Percentiles rank a stretch among this genome's conserved stretches.
These are phyloP conservation scores for Xiphophorus hellerii DNA, from an alignment of 2,113 vertebrate genomes.

Conservation along the genomic window DNA sequence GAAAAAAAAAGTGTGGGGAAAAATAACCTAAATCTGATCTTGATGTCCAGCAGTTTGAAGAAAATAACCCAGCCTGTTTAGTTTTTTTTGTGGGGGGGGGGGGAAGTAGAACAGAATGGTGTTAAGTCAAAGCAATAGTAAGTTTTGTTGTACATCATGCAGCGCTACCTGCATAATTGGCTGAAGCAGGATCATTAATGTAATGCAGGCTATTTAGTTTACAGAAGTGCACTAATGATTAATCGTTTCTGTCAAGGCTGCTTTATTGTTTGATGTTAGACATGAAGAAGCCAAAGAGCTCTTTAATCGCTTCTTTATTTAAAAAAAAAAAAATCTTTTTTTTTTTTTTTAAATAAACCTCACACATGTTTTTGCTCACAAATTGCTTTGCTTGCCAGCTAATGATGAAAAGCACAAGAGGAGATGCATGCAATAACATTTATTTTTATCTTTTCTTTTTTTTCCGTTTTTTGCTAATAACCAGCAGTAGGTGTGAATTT, in stretches of 20 bases:
- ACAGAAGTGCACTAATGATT: slow-evolving; percentile 33
- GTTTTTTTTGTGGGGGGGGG: slow-evolving; percentile 9
- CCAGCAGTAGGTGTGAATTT: slow-evolving; percentile 42
- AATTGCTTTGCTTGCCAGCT: slow-evolving; percentile 30
- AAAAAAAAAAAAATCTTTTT: slow-evolving; percentile 29
- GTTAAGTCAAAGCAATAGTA: slow-evolving; percentile 28
- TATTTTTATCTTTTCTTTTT: slow-evolving; percentile 39
- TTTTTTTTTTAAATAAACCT: slow-evolving; percentile 32
- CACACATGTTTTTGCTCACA: slow-evolving; percentile 24
- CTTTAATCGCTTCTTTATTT: slow-evolving; percentile 43
- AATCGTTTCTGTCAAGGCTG: slow-evolving; percentile 42
- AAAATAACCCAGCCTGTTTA: slow-evolving; percentile 2
- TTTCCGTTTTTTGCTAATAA: slow-evolving; percentile 5
- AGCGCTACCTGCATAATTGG: slow-evolving; percentile 41
- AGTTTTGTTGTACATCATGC: slow-evolving; percentile 7
- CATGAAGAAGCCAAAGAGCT: slow-evolving; percentile 34
- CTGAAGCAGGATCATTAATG: slow-evolving; percentile 41
- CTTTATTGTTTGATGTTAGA: slow-evolving; percentile 36
- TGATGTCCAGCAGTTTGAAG: background rate
- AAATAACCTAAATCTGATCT: no score
- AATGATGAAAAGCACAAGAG: slow-evolving; percentile 54
- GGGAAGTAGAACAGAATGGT: background rate
- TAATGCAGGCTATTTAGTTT: slow-evolving; percentile 22
- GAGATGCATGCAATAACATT: slow-evolving; percentile 34
- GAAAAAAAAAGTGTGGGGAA: no score